Evolutionary conservation across 2,113 vertebrate genomes (phyloP), one percentile per base, ranked within the genome.

Genomic region (Accipiter virgatus): DNA sequence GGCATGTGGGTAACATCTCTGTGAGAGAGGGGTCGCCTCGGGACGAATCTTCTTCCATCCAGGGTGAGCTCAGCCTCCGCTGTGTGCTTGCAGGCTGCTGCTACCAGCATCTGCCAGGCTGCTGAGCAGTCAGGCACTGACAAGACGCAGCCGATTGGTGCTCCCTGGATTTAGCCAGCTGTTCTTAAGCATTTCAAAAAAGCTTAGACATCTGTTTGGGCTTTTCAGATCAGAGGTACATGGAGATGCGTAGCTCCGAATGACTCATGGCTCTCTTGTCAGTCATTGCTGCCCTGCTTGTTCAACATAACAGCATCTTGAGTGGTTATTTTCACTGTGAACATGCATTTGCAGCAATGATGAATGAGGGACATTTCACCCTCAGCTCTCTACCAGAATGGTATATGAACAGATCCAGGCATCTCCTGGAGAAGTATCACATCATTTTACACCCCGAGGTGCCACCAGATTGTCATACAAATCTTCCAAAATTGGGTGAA

Each of bases 141-240:
- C 4, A 43, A 86, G 80, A 81, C 2, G 2, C 72, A 91, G 59
- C 55, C 0, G 17, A 84, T 86, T 78, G 80, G 63, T 89, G 72
- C 77, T 96, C 59, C 65, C 86, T 22, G 75, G 94, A 88, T 95
- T 94, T 96, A 95, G 72, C 75, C 89, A 96, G 88, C 86, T 92
- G 93, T 81, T 92, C 83, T 86, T 88, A 92, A 78, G 80, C 88
- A 50, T 88, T 94, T 95, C 2, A 43, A 2, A 92, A 96, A 81
- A 84, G 89, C 93, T 91, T 74, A 92, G 88, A 70, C 94, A 95
- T 96, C 95, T 96, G 95, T 86, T 96, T 26, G 42, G 72, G 66
- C 75, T 81, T 94, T 95, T 92, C 55, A 47, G 63, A 50, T 83
- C 42, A 34, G 72, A 81, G 38, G 22, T 81, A 50, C 45, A 7